A percentile compares a stretch with the other conserved stretches of the same genome.
phyloP scores from a whole-genome alignment of 2,888 invertebrate genomes.

The Lycophotia porphyrea region DNA sequence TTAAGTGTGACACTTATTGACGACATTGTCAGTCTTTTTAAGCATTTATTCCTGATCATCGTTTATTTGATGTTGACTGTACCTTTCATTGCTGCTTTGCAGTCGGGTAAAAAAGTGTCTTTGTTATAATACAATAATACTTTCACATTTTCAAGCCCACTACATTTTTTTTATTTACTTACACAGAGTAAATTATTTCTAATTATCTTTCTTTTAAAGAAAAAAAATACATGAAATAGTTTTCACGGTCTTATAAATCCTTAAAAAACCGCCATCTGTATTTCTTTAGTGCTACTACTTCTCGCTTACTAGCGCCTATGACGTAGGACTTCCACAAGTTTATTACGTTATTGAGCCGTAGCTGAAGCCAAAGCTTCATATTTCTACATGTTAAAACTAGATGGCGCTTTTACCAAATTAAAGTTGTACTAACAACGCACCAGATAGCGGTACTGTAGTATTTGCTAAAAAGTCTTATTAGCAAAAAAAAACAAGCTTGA shows the following conservation, averaged over 20 bases:
- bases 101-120: no score
- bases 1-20: background rate
- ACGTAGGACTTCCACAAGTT: background rate
- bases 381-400: background rate
- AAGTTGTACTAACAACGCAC: background rate
- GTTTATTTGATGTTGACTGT: slow-evolving; percentile 1
- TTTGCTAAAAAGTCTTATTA: background rate
- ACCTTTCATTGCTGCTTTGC: no score
- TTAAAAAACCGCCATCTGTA: slow-evolving; percentile 29
- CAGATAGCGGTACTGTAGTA: slow-evolving; percentile 32
- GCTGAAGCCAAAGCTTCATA: background rate
- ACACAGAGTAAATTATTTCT: background rate
- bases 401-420: slow-evolving; percentile 33
- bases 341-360: background rate
- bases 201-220: background rate
- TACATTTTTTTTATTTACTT: background rate
- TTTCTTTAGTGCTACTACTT: background rate
- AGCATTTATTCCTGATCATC: background rate
- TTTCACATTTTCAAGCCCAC: background rate
- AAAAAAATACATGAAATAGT: background rate
- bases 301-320: background rate
- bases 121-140: background rate
- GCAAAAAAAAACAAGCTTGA: background rate
- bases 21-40: no score
- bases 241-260: background rate